phyloP scores from a whole-genome alignment of 1,140 invertebrate species.

The Cepaea nemoralis region DNA sequence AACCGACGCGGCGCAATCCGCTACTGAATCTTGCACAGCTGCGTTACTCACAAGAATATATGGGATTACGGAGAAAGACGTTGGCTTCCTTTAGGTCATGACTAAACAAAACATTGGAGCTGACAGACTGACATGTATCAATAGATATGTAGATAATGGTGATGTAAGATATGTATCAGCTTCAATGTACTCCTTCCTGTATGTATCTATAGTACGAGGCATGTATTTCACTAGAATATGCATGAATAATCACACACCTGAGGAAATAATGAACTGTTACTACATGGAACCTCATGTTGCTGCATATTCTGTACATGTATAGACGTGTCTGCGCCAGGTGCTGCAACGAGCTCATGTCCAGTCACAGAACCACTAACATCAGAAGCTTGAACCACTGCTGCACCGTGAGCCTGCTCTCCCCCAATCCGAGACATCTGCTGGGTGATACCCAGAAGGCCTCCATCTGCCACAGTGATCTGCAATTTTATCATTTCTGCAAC shows the following conservation, averaged over 20 bases:
- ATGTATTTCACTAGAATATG: no score
- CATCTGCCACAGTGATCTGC: constrained; percentile 79
- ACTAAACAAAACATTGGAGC: no score
- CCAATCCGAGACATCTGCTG: constrained; percentile 77
- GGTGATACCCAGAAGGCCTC: constrained; percentile 79
- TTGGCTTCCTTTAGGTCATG: no score
- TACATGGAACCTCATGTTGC: neutral
- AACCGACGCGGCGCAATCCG: no score
- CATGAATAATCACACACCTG: neutral
- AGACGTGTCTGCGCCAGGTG: neutral
- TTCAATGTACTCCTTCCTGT: no score
- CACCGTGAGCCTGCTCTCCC: constrained; percentile 51
- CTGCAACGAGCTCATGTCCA: neutral
- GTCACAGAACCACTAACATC: neutral
- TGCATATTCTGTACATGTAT: neutral
- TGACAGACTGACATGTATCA: no score
- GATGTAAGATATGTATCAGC: no score
- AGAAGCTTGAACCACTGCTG: neutral
- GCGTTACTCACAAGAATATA: no score
- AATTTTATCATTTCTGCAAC: constrained; percentile 80
- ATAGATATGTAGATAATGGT: no score
- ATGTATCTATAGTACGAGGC: no score
- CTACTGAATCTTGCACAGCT: no score
- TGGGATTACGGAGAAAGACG: no score
- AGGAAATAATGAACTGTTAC: neutral